A percentile compares a stretch with the other conserved stretches of the same genome.
Evolutionary conservation across 2,797 vertebrate species (phyloP).

Genomic region (Enteromius treurensis): DNA sequence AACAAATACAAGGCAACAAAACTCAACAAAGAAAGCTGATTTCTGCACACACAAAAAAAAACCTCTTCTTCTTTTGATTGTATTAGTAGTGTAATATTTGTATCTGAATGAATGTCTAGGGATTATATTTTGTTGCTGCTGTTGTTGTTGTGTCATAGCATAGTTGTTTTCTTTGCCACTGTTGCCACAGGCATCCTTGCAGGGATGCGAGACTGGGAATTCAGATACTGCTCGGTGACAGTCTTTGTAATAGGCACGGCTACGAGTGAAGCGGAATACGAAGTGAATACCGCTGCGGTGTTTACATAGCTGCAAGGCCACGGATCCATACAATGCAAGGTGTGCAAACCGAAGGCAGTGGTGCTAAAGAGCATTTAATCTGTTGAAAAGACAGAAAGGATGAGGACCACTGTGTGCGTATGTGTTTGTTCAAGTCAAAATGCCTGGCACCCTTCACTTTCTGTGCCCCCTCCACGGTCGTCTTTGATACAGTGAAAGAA

Average conservation of each 20-base stretch:
- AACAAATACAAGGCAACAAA: neutral
- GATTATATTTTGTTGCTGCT: constrained; percentile 38
- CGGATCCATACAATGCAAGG: neutral
- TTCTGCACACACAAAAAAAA: neutral
- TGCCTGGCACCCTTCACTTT: constrained; percentile 73
- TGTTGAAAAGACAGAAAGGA: constrained; percentile 10
- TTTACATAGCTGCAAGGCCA: constrained; percentile 42
- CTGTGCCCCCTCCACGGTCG: constrained; percentile 61
- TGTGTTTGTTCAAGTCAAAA: constrained; percentile 65
- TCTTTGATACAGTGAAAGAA: constrained; percentile 60
- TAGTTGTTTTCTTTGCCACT: constrained; percentile 53
- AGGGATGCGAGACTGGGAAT: constrained; percentile 57
- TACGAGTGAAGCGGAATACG: constrained; percentile 20
- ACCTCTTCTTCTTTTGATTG: constrained; percentile 20
- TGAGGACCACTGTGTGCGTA: neutral
- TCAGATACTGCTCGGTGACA: constrained; percentile 56
- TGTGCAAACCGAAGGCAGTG: constrained; percentile 7
- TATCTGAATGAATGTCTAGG: constrained; percentile 29
- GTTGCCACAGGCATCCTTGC: constrained; percentile 59
- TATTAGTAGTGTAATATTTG: constrained; percentile 20
- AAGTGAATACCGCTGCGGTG: neutral
- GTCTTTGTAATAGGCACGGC: constrained; percentile 46
- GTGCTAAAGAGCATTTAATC: neutral
- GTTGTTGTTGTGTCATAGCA: constrained; percentile 45
- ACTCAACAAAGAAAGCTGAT: neutral